These are phyloP conservation scores for Characodon lateralis DNA, from an alignment of 2,797 vertebrate genomes.

Conservation along the genomic window DNA sequence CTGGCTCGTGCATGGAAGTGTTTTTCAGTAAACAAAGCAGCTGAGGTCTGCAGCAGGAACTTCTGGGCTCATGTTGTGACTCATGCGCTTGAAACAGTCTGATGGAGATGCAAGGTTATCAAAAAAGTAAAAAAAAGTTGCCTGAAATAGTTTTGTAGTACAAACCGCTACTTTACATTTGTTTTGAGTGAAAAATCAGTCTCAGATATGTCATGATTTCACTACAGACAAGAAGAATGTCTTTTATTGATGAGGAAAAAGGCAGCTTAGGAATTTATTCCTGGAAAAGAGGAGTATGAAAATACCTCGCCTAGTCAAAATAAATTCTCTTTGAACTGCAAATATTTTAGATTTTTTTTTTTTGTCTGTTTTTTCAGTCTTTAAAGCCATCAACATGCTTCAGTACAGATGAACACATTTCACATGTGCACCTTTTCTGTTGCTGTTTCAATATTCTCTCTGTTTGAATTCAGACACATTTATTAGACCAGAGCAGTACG, in stretches of 20 bases:
- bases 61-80: neutral
- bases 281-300: conserved; percentile 33
- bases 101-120: neutral
- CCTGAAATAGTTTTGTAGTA: neutral
- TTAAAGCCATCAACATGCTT: conserved; percentile 8
- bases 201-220: neutral
- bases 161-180: neutral
- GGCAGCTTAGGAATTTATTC: conserved; percentile 2
- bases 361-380: conserved; percentile 16
- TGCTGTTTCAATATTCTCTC: neutral
- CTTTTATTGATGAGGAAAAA: conserved; percentile 5
- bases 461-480: neutral
- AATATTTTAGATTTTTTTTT: conserved; percentile 11
- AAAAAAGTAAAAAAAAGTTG: neutral
- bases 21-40: conserved; percentile 6
- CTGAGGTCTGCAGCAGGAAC: neutral
- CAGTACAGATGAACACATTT: neutral
- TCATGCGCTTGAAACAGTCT: neutral
- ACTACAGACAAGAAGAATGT: neutral
- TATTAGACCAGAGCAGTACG: neutral
- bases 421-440: neutral
- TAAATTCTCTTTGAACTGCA: neutral
- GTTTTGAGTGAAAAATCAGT: neutral
- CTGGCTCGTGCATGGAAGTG: neutral
- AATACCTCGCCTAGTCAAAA: neutral